Base-by-base conservation (phyloP, 2,888 invertebrate species). In the Incurvaria masculella region DNA sequence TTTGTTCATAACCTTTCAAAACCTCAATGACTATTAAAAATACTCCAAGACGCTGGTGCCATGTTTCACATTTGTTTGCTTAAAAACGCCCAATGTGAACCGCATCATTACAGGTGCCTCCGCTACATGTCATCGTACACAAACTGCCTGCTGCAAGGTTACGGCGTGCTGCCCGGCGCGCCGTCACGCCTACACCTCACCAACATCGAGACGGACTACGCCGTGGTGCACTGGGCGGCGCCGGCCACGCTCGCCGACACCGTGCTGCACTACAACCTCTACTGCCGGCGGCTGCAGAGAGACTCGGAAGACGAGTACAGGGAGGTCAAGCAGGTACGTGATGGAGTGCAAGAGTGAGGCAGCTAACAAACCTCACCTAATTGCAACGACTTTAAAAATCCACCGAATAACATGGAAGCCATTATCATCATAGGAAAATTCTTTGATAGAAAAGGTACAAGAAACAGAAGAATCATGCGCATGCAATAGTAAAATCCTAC, bases 81-180 rank as follows among this genome's bases (percentile, higher is more conserved):
- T 27, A 44, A 44, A 46, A 23, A 19, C 11, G 5, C 21, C 2
- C 10, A 23, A 40, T 49, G 14, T 20, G 19, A 21, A 33, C 27
- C 39, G 19, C 16, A 17, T 33, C n/a, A 16, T 18, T 19, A 16
- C 57, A 76, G 76, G 48, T 92, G 92, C 63, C 79, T 93, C 50
- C 86, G 89, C 49, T 90, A 87, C 69, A 91, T 92, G 88, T 81
- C 81, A 5, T 86, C 88, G 40, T 91, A 90, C 71, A 86, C 87
- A 40, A 91, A 87, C 72, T 92, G 92, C 63, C 79, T 92, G 19
- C 81, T 92, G 53, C 89, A 91, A 70, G 91, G 91, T 16, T 92
- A 92, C 67, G 91, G 91, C 0, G 91, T 91, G 0, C 76, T 92
- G 1, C 88, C 92, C 0, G 86, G 88, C 21, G 80, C 87, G 0